Base-by-base conservation (phyloP, 2,797 vertebrate species). In the Aulostomus chinensis region DNA sequence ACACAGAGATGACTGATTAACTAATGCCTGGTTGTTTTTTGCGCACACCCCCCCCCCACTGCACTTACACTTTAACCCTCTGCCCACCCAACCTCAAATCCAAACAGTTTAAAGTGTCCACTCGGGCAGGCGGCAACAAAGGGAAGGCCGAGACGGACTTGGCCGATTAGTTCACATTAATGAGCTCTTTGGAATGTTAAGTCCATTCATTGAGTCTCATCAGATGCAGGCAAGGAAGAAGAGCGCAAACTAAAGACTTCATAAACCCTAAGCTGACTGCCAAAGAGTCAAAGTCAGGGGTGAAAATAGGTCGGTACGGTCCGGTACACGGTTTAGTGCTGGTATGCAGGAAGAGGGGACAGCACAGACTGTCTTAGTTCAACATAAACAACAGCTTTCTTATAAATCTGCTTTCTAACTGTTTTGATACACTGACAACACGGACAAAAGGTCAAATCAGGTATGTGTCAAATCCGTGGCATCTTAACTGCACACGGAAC, bases 111-210 rank as follows among this genome's bases (percentile, higher is more conserved):
- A 61, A 69, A 65, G 43, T 56, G 58, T 68, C 62, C 53, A 60
- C 53, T 76, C 35, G 69, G 67, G 33, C 47, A 62, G 67, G 49
- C 41, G 14, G 36, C 54, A 76, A 84, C 81, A 85, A 85, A 80
- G 64, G 60, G 30, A 45, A 53, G 50, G 48, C 59, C 13, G 68
- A 58, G 25, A 42, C 9, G 12, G 66, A 66, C 60, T 59, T 73
- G 57, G 62, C 35, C 29, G 69, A 76, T 83, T 79, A 76, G 69
- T 49, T 73, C 24, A 7, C 48, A 10, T 73, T 84, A 87, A 82
- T 75, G 74, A 86, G 73, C 21, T 3, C 60, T 42, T 32, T 39
- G 82, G 82, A 86, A 86, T 83, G 80, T 74, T 78, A 75, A 86
- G 71, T 73, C 68, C 41, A 16, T 72, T 67, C 53, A 53, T 14